phyloP scores from a whole-genome alignment of 2,888 invertebrate genomes.

The Emmelina monodactyla region DNA sequence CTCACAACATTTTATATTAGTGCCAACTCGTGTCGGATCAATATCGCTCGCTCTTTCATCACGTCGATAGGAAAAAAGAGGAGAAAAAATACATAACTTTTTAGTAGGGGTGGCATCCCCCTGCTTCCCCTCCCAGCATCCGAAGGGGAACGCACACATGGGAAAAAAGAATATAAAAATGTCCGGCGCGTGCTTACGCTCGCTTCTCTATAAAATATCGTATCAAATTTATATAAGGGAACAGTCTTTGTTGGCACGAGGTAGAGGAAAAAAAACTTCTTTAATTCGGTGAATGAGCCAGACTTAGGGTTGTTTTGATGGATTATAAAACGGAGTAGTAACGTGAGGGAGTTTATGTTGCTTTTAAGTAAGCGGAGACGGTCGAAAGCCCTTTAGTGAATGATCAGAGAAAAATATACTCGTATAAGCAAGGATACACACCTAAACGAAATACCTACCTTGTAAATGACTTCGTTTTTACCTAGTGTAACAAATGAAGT shows the following conservation, averaged over 20 bases:
- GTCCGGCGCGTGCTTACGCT: slow-evolving; percentile 21
- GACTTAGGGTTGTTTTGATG: slow-evolving; percentile 31
- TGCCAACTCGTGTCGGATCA: slow-evolving; percentile 39
- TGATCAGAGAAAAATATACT: too few relatives aligned
- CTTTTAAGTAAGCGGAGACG: too few relatives aligned
- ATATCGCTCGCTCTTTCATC: slow-evolving; percentile 58
- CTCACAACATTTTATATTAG: slow-evolving; percentile 18
- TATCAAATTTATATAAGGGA: slow-evolving; percentile 58
- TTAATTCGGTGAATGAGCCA: slow-evolving; percentile 35
- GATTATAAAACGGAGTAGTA: slow-evolving; percentile 20
- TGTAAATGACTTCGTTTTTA: too few relatives aligned
- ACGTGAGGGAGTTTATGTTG: slow-evolving; percentile 7
- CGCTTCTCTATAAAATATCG: slow-evolving; percentile 45
- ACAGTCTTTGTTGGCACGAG: too few relatives aligned
- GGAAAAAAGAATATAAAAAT: slow-evolving; percentile 44
- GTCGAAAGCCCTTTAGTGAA: too few relatives aligned
- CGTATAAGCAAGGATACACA: too few relatives aligned
- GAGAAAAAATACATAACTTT: slow-evolving; percentile 66
- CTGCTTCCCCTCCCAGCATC: slow-evolving; percentile 24
- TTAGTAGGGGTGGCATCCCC: slow-evolving; percentile 54
- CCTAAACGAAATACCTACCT: too few relatives aligned
- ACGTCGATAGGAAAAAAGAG: slow-evolving; percentile 62
- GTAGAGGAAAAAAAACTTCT: slow-evolving; percentile 34
- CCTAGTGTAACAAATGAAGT: too few relatives aligned
- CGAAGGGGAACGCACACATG: slow-evolving; percentile 28